Evolutionary conservation across 2,888 invertebrate species (phyloP), one percentile per base, ranked within the genome.

Genomic region (Galerucella nymphaeae): DNA sequence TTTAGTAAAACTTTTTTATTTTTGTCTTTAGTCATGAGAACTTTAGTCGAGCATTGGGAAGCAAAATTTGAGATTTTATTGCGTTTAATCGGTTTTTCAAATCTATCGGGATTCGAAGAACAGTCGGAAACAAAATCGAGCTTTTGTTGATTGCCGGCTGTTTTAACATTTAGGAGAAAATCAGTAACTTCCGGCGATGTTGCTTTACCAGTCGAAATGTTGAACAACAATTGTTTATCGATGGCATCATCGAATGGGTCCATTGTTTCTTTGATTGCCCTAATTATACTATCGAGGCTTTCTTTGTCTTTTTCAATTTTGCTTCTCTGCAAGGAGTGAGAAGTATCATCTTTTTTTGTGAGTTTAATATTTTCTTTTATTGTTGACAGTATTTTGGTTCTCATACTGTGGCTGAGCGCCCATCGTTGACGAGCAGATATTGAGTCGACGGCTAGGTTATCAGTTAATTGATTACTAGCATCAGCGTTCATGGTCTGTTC

Each of bases 131-230:
- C 75, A 65, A 77, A 38, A 8, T 38, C 0, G 0, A 38, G 1
- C 1, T 38, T 38, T 38, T 38, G 30, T 9, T 38, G 30, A 38
- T 8, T 38, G 1, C 30, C 30, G 30, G 8, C 8, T 1, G 0
- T 38, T 0, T 9, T 38, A 0, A 75, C 70, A 20, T 68, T 73
- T 2, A 76, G 72, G 0, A 76, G 70, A 16, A 80, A 84, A 80
- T 82, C 74, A 66, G 78, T 16, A 76, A 84, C 80, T 57, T 82
- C 75, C 64, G 9, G 1, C 53, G 81, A 82, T 72, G 82, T 80
- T 55, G 82, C 82, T 74, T 82, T 82, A 62, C 84, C 82, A 57
- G 83, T 83, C 20, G 82, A 82, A 79, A 83, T 74, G 20, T 82
- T 81, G 38, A 81, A 82, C 45, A 82, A 76, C 42, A 30, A n/a